Evolutionary conservation across 2,797 vertebrate genomes (phyloP).

Genomic region (Cryptoblepharus egeriae): DNA sequence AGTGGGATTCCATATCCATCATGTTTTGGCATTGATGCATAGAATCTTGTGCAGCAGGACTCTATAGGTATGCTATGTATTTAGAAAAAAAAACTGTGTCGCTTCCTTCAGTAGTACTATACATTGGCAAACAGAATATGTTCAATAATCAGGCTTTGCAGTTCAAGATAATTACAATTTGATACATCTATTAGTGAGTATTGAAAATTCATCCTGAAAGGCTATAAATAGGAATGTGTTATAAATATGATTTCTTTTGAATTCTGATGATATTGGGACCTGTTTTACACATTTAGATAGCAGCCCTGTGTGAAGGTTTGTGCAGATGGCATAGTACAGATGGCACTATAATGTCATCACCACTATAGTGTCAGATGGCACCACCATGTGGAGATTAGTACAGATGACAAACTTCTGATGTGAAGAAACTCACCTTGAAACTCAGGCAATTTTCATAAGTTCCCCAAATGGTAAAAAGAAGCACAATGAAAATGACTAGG

Average conservation of each 20-base stretch:
- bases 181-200: not conserved
- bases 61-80: not conserved
- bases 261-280: not conserved
- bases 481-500: not conserved
- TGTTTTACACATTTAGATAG: not conserved
- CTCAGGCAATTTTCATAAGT: not conserved
- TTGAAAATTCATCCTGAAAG: not conserved
- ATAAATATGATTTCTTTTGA: not conserved
- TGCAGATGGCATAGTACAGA: no score
- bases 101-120: not conserved
- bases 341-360: no score
- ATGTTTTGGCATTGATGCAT: not conserved
- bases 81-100: not conserved
- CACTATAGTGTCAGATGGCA: no score
- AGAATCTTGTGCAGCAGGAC: not conserved
- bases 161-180: conserved; percentile 20
- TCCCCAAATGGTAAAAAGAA: no score
- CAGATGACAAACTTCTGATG: not conserved
- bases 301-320: not conserved
- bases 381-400: not conserved
- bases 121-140: not conserved
- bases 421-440: not conserved
- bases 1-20: not conserved
- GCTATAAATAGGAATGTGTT: not conserved
- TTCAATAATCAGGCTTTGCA: conserved; percentile 23